Conservation (phyloP, 2,113 vertebrate genomes). For the Hemicordylus capensis region DNA sequence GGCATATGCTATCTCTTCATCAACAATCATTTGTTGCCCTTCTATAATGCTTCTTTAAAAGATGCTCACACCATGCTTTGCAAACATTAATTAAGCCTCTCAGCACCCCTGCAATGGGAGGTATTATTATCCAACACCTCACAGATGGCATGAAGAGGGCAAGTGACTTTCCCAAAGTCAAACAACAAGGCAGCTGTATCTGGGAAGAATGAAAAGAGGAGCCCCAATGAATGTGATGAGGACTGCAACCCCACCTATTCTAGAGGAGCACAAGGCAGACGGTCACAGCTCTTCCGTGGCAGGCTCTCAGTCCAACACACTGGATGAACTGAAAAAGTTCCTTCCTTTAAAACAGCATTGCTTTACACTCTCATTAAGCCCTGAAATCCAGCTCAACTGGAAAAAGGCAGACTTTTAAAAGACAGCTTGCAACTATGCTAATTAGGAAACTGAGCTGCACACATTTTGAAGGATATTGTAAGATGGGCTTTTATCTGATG, state of each 20-base stretch:
- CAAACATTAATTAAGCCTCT: constrained; percentile 26
- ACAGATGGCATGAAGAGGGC: constrained; percentile 18
- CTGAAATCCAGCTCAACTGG: not conserved
- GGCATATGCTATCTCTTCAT: not conserved
- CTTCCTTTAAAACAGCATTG: not conserved
- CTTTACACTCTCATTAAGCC: not conserved
- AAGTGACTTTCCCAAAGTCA: constrained; percentile 22
- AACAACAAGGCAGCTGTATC: not conserved
- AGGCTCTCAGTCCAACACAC: not conserved
- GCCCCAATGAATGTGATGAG: not conserved
- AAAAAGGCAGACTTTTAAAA: not conserved
- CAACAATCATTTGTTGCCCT: not conserved
- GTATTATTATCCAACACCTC: constrained; percentile 10
- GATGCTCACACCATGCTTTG: not conserved
- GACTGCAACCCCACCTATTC: not conserved
- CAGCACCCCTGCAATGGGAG: not conserved
- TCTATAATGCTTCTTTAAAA: not conserved
- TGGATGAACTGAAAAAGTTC: not conserved
- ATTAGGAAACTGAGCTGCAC: not conserved
- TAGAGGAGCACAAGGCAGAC: not conserved
- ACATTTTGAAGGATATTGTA: not conserved
- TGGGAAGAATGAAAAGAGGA: not conserved
- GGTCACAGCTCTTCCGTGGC: not conserved
- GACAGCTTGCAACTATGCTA: not conserved
- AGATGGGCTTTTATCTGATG: not conserved